Base-by-base conservation (phyloP, 1,140 invertebrate genomes). In the Euwallacea fornicatus region DNA sequence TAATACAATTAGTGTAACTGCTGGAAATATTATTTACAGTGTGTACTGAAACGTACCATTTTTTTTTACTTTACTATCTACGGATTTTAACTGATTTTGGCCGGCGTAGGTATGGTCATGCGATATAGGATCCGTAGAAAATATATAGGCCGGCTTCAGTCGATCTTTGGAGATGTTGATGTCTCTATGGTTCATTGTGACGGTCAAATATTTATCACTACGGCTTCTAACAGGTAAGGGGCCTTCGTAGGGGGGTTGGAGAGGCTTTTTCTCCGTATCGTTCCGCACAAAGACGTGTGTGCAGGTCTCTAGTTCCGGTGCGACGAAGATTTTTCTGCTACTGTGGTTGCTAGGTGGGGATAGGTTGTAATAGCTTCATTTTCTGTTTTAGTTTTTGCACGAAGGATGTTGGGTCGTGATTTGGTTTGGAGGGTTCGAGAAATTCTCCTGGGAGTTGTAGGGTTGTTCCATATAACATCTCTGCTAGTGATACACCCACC, bases 401-500 rank as follows among this genome's bases (percentile, higher is more conserved):
- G 41, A 69, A 62, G 6, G 55, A 33, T 7, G n/a, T 11, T n/a
- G 33, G 11, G 59, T 43, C n/a, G 33, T 6, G 47, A 15, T 56
- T 6, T 53, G 42, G 15, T 10, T 46, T 7, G 7, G 47, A 10
- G 16, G 10, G 15, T 56, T 56, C 55, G 42, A 16, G 54, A n/a
- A 73, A 60, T 47, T 76, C 73, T 10, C 77, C 77, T 11, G 78
- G 76, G 0, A 81, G 59, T 11, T 76, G 54, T 7, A 80, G 47
- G 9, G 76, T 64, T 42, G 72, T 73, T 9, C 77, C 78, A 53
- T 74, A 80, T 3, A 79, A 42, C 8, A 81, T 42, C 71, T 81
- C 77, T 1, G 79, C 78, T 46, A 77, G 73, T n/a, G 75, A 75
- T 33, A 74, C 68, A 11, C 77, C 47, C 0, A 79, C 41, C 54